phyloP scores from a whole-genome alignment of 2,797 vertebrate genomes.

The Argentina silus region DNA sequence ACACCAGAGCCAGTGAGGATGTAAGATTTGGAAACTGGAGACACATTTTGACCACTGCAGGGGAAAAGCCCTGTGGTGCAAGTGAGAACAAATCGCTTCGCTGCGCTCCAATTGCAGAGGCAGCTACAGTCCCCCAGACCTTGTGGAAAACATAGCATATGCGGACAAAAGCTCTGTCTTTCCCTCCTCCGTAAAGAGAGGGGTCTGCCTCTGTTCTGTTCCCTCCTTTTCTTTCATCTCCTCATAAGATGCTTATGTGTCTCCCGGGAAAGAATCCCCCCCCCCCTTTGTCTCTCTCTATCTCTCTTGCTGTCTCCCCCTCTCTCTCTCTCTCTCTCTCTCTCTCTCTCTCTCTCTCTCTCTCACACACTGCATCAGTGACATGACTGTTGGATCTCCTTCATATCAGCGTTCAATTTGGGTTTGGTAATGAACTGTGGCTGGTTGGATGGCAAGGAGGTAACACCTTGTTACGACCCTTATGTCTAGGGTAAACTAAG shows the following conservation, averaged over 20 bases:
- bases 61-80: background rate
- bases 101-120: background rate
- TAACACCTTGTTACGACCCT: background rate
- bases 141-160: too few species aligned
- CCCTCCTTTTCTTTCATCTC: background rate
- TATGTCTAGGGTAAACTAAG: too few species aligned
- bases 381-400: too few species aligned
- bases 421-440: background rate
- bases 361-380: too few species aligned
- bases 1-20: background rate
- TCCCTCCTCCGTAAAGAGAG: background rate
- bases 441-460: background rate
- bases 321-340: too few species aligned
- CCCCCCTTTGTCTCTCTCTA: too few species aligned
- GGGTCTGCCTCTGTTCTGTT: background rate
- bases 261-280: background rate
- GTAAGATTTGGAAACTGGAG: background rate
- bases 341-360: background rate
- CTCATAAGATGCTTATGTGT: conserved; percentile 1
- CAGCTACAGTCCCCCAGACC: background rate
- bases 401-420: background rate
- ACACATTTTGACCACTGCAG: background rate
- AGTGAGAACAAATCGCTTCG: background rate
- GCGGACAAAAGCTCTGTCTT: background rate
- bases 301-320: background rate